A percentile compares a stretch with the other conserved stretches of the same genome.
Evolutionary conservation across 2,113 vertebrate genomes (phyloP).

Genomic region (Cochlearius cochlearius): DNA sequence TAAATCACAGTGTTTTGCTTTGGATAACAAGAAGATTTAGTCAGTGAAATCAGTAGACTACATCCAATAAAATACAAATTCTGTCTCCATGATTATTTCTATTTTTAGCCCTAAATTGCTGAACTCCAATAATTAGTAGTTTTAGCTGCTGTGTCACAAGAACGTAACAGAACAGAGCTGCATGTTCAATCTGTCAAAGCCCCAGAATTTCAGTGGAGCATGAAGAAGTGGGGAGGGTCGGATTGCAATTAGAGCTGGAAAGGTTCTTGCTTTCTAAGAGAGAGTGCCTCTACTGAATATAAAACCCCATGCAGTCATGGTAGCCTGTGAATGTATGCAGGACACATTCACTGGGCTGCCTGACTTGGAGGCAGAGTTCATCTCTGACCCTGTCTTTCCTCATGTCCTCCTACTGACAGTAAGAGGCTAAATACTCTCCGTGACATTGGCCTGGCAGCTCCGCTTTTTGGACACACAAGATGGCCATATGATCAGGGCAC

Average conservation of each 20-base stretch:
- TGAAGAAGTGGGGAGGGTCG: background rate
- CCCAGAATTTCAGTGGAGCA: background rate
- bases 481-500: background rate
- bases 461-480: background rate
- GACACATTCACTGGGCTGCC: background rate
- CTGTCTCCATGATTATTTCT: background rate
- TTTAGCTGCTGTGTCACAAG: background rate
- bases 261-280: background rate
- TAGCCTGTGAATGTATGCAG: background rate
- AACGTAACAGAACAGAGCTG: background rate
- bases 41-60: background rate
- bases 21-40: background rate
- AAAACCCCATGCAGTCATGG: background rate
- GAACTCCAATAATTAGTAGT: background rate
- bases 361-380: background rate
- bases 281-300: background rate
- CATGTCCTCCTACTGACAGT: background rate
- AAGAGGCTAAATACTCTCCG: background rate
- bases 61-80: background rate
- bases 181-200: background rate
- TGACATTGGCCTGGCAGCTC: background rate
- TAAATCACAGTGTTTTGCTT: background rate
- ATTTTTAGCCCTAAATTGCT: background rate
- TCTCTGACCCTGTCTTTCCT: background rate
- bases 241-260: background rate